Evolutionary conservation across 2,888 invertebrate species (phyloP).

Genomic region (Operophtera brumata): DNA sequence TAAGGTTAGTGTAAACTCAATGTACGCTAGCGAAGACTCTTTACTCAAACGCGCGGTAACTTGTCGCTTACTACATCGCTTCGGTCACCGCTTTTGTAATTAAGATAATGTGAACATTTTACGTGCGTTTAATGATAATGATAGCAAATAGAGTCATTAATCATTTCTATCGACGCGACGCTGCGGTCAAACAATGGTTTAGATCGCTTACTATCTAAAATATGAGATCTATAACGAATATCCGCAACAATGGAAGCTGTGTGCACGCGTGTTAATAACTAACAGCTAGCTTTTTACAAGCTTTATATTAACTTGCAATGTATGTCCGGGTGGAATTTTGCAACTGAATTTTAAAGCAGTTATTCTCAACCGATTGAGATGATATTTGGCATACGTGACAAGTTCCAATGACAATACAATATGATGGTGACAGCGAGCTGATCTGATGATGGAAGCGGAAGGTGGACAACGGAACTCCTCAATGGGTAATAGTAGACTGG

Average conservation of each 20-base stretch:
- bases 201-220: constrained; percentile 24
- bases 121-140: constrained; percentile 35
- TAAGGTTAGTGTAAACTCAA: too few relatives aligned
- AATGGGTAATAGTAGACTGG: too few relatives aligned
- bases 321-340: too few relatives aligned
- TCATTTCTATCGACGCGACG: constrained; percentile 29
- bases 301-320: too few relatives aligned
- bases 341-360: too few relatives aligned
- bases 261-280: neutral
- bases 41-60: neutral
- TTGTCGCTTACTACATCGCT: constrained; percentile 5
- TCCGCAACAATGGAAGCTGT: constrained; percentile 11
- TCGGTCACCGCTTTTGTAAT: constrained; percentile 37
- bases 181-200: constrained; percentile 25
- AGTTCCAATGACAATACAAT: too few relatives aligned
- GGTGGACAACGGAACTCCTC: too few relatives aligned
- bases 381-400: too few relatives aligned
- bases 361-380: too few relatives aligned
- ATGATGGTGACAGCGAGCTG: too few relatives aligned
- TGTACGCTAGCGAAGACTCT: too few relatives aligned
- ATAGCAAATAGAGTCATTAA: constrained; percentile 31
- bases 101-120: constrained; percentile 38
- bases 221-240: constrained; percentile 14
- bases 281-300: neutral
- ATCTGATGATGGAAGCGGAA: too few relatives aligned